Evolutionary conservation across 2,888 invertebrate species (phyloP).

Genomic region (Pandemis corylana): DNA sequence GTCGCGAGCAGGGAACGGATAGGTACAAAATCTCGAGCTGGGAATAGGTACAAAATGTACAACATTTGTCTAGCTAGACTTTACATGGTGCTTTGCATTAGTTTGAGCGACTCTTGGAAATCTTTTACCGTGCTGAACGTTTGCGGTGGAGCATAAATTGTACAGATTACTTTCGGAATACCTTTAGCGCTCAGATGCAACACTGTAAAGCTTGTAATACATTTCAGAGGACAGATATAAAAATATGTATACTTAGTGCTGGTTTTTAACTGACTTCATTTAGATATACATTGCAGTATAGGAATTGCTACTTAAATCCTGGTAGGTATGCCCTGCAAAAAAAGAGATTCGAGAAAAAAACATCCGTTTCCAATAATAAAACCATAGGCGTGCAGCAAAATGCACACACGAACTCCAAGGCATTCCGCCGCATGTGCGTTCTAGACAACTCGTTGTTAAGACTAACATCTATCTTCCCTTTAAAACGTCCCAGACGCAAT

Average conservation of each 20-base stretch:
- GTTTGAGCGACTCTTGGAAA: conserved; percentile 51
- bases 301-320: too few relatives aligned
- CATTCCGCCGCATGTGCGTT: conserved; percentile 13
- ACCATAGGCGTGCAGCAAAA: conserved; percentile 26
- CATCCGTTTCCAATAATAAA: conserved; percentile 12
- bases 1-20: conserved; percentile 26
- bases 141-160: conserved; percentile 41
- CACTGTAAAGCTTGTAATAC: neutral
- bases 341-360: neutral
- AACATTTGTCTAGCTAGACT: conserved; percentile 71
- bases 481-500: conserved; percentile 39
- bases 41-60: conserved; percentile 56
- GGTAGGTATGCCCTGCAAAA: too few relatives aligned
- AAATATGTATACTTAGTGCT: neutral
- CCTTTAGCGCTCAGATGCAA: neutral
- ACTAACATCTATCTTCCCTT: conserved; percentile 32
- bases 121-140: conserved; percentile 48
- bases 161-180: neutral
- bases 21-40: conserved; percentile 10
- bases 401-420: conserved; percentile 12
- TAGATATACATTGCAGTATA: too few relatives aligned
- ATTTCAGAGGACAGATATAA: neutral
- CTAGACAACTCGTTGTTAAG: conserved; percentile 27
- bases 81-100: conserved; percentile 55
- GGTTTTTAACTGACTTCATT: too few relatives aligned